A percentile compares a stretch with the other conserved stretches of the same genome.
phyloP scores from a whole-genome alignment of 1,140 invertebrate genomes.

The Anastrepha obliqua region DNA sequence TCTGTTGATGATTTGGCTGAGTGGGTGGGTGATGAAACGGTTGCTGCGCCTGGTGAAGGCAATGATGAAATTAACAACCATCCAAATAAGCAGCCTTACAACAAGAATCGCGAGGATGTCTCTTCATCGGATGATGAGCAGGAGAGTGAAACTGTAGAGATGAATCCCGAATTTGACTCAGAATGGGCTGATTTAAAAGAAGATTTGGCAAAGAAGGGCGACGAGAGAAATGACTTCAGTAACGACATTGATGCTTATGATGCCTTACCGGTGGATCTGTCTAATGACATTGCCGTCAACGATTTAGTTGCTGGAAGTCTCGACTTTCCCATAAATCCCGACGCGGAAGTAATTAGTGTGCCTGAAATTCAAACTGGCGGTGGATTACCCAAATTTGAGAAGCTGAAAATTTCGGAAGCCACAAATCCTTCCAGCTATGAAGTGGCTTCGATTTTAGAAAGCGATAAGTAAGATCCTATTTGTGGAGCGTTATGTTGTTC shows the following conservation, averaged over 20 bases:
- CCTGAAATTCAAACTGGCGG: conserved; percentile 14
- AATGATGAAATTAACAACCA: conserved; percentile 54
- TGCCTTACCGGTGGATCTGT: conserved; percentile 68
- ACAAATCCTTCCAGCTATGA: neutral
- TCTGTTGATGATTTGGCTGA: conserved; percentile 18
- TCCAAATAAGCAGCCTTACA: conserved; percentile 9
- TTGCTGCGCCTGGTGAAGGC: neutral
- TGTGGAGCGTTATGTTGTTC: too few relatives aligned
- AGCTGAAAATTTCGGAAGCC: conserved; percentile 58
- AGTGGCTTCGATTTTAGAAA: neutral
- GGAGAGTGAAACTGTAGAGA: conserved; percentile 60
- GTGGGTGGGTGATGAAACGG: conserved; percentile 5
- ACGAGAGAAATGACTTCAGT: conserved; percentile 64
- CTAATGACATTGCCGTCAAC: conserved; percentile 74
- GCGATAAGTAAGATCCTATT: too few relatives aligned
- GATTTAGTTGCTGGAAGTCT: conserved; percentile 64
- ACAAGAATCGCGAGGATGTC: conserved; percentile 60
- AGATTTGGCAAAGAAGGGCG: conserved; percentile 54
- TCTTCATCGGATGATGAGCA: conserved; percentile 68
- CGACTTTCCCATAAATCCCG: conserved; percentile 67
- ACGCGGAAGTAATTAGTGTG: conserved; percentile 70
- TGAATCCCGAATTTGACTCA: conserved; percentile 68
- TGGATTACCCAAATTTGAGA: conserved; percentile 67
- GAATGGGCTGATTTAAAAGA: conserved; percentile 62
- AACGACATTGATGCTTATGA: conserved; percentile 69